Percentiles rank a stretch among this genome's conserved stretches.
Evolutionary conservation across 64 coral and sea anemone genomes (phyloP).

Genomic region (Montipora efflorescens): DNA sequence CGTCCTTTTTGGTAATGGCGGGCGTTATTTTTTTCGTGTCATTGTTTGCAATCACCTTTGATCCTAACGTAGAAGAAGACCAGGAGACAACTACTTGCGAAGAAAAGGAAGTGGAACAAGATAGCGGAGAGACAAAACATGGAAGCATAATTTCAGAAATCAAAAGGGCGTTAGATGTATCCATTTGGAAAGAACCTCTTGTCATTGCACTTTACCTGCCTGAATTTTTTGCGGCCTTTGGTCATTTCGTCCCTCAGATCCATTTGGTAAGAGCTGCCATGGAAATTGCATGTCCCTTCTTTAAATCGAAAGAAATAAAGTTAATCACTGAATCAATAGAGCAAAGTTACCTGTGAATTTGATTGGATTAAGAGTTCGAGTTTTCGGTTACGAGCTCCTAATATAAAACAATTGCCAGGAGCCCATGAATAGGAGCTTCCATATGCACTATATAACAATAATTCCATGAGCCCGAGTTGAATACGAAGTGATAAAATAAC

Average conservation of each 20-base stretch:
- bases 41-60: slow-evolving; percentile 32
- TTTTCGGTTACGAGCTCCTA: too few relatives aligned
- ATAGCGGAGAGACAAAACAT: neutral
- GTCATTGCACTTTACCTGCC: slow-evolving; percentile 10
- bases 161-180: slow-evolving; percentile 15
- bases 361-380: too few relatives aligned
- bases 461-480: too few relatives aligned
- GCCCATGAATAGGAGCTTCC: too few relatives aligned
- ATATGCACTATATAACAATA: too few relatives aligned
- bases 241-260: slow-evolving; percentile 48
- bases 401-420: too few relatives aligned
- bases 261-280: slow-evolving; percentile 42
- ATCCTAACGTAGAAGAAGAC: slow-evolving; percentile 32
- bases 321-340: too few relatives aligned
- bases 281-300: neutral
- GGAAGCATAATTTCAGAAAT: neutral
- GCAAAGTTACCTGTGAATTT: too few relatives aligned
- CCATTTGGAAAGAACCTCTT: slow-evolving; percentile 62
- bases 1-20: slow-evolving; percentile 41
- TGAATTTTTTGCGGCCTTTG: slow-evolving; percentile 5
- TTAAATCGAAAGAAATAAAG: too few relatives aligned
- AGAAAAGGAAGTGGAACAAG: neutral
- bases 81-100: neutral
- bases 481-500: too few relatives aligned
- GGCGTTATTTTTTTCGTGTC: slow-evolving; percentile 27